These are phyloP conservation scores for Marmota flaviventris DNA, from an alignment of 2,113 vertebrate species.

Conservation along the genomic window DNA sequence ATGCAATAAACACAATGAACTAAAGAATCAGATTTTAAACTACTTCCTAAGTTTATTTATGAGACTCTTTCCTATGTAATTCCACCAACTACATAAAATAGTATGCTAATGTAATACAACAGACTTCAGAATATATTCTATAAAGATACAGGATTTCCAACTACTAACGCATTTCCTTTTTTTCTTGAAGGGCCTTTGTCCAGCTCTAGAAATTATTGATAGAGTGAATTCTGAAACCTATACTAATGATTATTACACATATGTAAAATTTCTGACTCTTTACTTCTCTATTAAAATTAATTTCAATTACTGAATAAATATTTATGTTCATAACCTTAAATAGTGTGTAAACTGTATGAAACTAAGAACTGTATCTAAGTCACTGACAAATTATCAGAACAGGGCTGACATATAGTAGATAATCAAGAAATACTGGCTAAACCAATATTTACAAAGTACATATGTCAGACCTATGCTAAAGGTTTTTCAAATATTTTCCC, in stretches of 20 bases:
- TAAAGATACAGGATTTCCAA: neutral
- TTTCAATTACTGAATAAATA: neutral
- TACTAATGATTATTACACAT: neutral
- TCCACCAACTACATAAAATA: neutral
- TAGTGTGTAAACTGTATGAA: neutral
- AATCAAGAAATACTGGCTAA: neutral
- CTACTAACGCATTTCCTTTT: neutral
- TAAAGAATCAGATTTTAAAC: neutral
- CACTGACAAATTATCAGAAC: neutral
- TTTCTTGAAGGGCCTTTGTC: neutral
- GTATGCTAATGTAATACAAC: neutral
- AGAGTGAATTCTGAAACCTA: neutral
- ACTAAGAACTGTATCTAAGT: neutral
- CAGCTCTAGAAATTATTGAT: neutral
- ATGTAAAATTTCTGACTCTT: neutral
- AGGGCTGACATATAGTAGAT: neutral
- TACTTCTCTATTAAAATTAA: conserved; percentile 40
- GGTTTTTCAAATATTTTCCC: neutral
- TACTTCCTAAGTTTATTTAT: neutral
- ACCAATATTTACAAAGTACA: neutral
- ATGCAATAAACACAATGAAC: neutral
- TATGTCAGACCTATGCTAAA: neutral
- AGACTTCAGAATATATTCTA: neutral
- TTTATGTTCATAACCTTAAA: neutral
- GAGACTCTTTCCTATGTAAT: neutral